phyloP scores from a whole-genome alignment of 2,888 invertebrate species.

The Dasypolia templi region DNA sequence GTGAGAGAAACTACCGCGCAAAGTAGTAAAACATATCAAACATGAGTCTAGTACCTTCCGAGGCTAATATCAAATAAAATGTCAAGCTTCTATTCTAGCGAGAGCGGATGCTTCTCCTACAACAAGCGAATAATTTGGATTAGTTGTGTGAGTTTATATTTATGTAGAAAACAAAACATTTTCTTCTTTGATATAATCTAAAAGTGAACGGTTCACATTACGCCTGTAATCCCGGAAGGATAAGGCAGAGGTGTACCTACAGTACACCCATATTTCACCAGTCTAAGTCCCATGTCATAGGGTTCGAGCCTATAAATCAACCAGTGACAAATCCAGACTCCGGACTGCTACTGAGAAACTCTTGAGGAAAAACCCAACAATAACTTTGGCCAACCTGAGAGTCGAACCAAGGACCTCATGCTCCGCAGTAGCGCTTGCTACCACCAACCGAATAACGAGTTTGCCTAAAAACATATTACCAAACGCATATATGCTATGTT shows the following conservation, averaged over 20 bases:
- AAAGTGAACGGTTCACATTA: not conserved
- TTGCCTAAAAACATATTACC: not conserved
- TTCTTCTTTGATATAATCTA: not conserved
- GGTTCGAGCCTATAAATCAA: not conserved
- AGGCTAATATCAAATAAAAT: not conserved
- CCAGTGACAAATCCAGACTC: too few species aligned
- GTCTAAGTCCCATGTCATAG: not conserved
- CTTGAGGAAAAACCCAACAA: not conserved
- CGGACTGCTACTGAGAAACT: not conserved
- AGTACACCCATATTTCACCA: not conserved
- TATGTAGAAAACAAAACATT: not conserved
- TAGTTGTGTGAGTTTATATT: not conserved
- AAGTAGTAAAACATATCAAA: not conserved
- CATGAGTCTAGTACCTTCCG: too few species aligned
- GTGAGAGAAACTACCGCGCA: too few species aligned
- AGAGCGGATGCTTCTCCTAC: not conserved
- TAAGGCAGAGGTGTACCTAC: not conserved
- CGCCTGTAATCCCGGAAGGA: not conserved
- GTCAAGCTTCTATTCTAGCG: not conserved
- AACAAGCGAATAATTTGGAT: not conserved
- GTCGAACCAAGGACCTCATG: not conserved
- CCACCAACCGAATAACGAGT: not conserved
- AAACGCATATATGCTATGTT: not conserved
- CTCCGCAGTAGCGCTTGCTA: not conserved
- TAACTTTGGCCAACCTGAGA: not conserved